phyloP scores from a whole-genome alignment of 2,888 invertebrate species.

The Drosophila lutescens region DNA sequence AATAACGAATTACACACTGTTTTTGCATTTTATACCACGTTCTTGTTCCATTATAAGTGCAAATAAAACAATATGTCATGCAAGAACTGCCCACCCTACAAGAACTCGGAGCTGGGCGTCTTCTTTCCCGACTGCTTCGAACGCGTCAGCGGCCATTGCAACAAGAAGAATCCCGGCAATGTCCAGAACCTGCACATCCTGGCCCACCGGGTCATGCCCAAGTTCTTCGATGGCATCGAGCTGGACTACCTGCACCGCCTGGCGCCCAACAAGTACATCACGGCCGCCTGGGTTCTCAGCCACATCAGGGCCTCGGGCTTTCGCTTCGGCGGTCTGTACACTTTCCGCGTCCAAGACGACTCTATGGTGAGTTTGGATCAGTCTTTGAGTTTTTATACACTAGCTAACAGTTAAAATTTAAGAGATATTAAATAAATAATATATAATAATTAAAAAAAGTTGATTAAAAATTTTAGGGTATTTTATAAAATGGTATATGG shows the following conservation, averaged over 20 bases:
- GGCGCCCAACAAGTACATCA: conserved; percentile 79
- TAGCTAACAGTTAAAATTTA: no score
- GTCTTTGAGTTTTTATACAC: no score
- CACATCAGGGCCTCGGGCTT: conserved; percentile 82
- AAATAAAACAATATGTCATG: conserved; percentile 53
- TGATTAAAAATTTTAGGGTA: no score
- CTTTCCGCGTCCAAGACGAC: conserved; percentile 68
- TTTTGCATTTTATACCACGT: conserved; percentile 1
- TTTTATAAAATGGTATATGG: no score
- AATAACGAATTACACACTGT: conserved; percentile 9
- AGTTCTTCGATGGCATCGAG: conserved; percentile 82
- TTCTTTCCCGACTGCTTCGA: conserved; percentile 80
- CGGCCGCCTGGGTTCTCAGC: conserved; percentile 81
- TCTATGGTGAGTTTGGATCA: conserved; percentile 71
- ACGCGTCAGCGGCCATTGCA: conserved; percentile 65
- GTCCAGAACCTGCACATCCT: conserved; percentile 81
- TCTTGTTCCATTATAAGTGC: neutral
- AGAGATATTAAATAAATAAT: no score
- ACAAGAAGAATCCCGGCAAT: conserved; percentile 82
- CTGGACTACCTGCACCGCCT: conserved; percentile 77
- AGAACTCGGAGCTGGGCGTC: conserved; percentile 30
- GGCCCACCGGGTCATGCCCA: conserved; percentile 83
- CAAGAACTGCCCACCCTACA: conserved; percentile 58
- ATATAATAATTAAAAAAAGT: no score
- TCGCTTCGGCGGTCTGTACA: conserved; percentile 83